Conservation (phyloP, 2,113 vertebrate genomes). For the Nothobranchius kuhntae region DNA sequence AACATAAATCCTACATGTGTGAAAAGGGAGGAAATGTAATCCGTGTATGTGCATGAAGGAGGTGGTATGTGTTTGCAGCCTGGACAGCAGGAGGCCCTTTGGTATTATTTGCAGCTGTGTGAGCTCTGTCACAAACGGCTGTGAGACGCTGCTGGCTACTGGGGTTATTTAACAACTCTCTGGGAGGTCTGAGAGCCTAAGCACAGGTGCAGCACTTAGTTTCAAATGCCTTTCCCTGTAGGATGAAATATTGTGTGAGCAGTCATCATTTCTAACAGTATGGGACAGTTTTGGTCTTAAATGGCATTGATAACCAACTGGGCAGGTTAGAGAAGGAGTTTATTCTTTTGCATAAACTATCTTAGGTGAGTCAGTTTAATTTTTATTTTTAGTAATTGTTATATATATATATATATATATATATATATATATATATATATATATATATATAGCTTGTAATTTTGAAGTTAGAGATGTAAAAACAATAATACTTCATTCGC, state of each 20-base stretch:
- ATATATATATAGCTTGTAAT: too few relatives aligned
- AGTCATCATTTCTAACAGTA: slow-evolving; percentile 9
- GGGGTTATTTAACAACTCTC: slow-evolving; percentile 54
- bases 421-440: too few relatives aligned
- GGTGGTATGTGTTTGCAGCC: slow-evolving; percentile 1
- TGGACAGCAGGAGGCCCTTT: slow-evolving; percentile 19
- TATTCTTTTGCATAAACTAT: neutral
- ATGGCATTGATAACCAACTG: neutral
- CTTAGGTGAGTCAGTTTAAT: neutral
- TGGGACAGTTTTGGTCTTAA: neutral
- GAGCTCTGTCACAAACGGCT: slow-evolving; percentile 39
- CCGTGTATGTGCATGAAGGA: slow-evolving; percentile 5
- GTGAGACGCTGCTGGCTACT: slow-evolving; percentile 47
- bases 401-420: too few relatives aligned
- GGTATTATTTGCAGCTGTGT: slow-evolving; percentile 39
- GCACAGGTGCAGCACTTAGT: slow-evolving; percentile 41
- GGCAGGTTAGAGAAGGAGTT: slow-evolving; percentile 1
- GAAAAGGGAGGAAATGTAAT: slow-evolving; percentile 13
- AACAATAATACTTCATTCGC: too few relatives aligned
- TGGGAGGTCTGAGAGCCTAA: slow-evolving; percentile 55
- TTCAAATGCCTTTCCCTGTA: slow-evolving; percentile 51
- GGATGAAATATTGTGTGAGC: slow-evolving; percentile 9
- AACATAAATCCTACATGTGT: slow-evolving; percentile 3
- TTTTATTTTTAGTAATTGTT: neutral
- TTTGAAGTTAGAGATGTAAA: neutral